Percentiles rank a stretch among this genome's conserved stretches.
Conservation (phyloP, 2,797 vertebrate genomes). For the Enteromius treurensis region DNA sequence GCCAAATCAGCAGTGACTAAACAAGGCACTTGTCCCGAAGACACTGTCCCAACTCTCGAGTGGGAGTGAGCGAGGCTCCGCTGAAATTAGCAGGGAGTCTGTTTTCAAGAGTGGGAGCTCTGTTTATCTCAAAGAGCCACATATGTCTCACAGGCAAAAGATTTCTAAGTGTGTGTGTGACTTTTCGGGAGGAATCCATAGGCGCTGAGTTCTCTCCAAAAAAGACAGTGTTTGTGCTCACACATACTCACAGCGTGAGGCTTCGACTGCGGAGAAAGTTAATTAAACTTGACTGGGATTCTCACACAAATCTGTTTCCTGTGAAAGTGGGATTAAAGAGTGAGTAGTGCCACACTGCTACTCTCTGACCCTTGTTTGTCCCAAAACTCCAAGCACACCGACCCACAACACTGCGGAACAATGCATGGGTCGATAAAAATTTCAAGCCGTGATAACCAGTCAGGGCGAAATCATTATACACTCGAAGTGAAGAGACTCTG, state of each 20-base stretch:
- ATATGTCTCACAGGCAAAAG: slow-evolving; percentile 41
- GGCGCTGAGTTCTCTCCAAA: slow-evolving; percentile 8
- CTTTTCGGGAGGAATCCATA: slow-evolving; percentile 17
- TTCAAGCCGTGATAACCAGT: slow-evolving; percentile 4
- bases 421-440: neutral
- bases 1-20: slow-evolving; percentile 43
- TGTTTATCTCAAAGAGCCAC: slow-evolving; percentile 51
- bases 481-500: slow-evolving; percentile 3
- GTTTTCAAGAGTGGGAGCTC: slow-evolving; percentile 47
- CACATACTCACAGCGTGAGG: slow-evolving; percentile 42
- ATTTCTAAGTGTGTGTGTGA: slow-evolving; percentile 34
- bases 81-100: slow-evolving; percentile 44
- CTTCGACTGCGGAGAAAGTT: slow-evolving; percentile 45
- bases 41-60: slow-evolving; percentile 40
- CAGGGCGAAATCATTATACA: slow-evolving; percentile 14
- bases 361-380: slow-evolving; percentile 3
- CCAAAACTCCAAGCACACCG: neutral
- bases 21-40: slow-evolving; percentile 39
- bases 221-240: slow-evolving; percentile 43
- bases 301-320: slow-evolving; percentile 2
- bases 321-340: slow-evolving; percentile 13
- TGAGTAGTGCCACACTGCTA: neutral
- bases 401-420: neutral
- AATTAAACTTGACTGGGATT: slow-evolving; percentile 42
- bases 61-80: slow-evolving; percentile 28